A percentile compares a stretch with the other conserved stretches of the same genome.
These are phyloP conservation scores for Aphodius granarius DNA, from an alignment of 2,888 invertebrate genomes.

Conservation along the genomic window DNA sequence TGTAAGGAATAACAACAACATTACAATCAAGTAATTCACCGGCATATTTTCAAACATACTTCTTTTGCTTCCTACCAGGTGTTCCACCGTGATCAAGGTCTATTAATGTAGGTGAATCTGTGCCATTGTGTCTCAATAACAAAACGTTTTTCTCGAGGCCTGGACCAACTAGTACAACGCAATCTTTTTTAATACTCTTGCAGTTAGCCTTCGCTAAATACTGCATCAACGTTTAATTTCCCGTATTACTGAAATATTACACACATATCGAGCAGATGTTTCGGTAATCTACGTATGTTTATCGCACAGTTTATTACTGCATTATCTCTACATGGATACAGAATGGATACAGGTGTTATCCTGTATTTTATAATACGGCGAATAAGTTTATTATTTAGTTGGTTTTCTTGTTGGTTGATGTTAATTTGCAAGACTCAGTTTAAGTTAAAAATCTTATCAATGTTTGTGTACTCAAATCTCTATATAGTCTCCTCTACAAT, in stretches of 20 bases:
- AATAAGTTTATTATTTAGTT: not conserved
- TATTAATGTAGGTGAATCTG: not conserved
- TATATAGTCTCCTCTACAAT: not conserved
- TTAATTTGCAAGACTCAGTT: too few relatives aligned
- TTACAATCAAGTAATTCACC: not conserved
- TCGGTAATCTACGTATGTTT: not conserved
- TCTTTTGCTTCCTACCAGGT: not conserved
- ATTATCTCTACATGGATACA: not conserved
- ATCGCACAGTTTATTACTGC: not conserved
- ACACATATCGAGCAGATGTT: not conserved
- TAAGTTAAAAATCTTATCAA: too few relatives aligned
- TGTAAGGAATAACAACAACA: not conserved
- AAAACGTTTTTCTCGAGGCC: not conserved
- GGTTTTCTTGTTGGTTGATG: too few relatives aligned
- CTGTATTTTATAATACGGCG: not conserved
- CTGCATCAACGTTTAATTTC: too few relatives aligned
- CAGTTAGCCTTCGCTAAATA: too few relatives aligned
- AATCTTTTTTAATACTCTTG: not conserved
- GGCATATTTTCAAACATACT: not conserved
- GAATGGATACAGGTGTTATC: not conserved
- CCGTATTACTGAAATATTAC: not conserved
- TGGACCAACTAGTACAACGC: not conserved
- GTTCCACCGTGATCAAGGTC: not conserved
- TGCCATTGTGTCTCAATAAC: not conserved
- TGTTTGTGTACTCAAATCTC: too few relatives aligned